Base-by-base conservation (phyloP, 64 coral and sea anemone species). In the Pachyseris speciosa region DNA sequence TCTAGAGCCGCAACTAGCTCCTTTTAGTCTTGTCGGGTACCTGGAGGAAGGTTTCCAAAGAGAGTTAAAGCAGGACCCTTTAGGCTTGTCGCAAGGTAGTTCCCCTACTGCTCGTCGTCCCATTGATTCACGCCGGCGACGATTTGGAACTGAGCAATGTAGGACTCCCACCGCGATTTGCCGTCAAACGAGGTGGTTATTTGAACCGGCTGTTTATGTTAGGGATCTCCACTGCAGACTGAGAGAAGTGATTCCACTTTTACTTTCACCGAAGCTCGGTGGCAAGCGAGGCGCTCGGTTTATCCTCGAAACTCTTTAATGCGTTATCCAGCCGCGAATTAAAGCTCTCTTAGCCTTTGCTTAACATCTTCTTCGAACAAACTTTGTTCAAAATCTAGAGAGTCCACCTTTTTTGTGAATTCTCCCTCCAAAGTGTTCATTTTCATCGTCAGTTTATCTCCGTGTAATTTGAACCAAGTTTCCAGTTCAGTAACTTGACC, bases 141-240 rank as follows among this genome's bases (percentile, higher is more conserved):
- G 31, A 93, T 79, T 32, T 93, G 83, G 51, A 93, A 93, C 59
- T 93, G 57, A 9, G 91, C 83, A 0, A 34, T 67, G 70, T 68
- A 93, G 9, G 70, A n/a, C 83, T 93, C 83, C 91, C 83, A 93
- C 25, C 13, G 44, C 24, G 72, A 37, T 44, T 75, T 67, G 16
- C 72, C 83, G 38, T 79, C 58, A 26, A 67, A 93, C 28, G 40
- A 27, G 52, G 69, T 9, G 83, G 70, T 39, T 37, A n/a, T 71
- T 67, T 86, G 83, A 39, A 86, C 30, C 16, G 83, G 72, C 44
- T 42, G 20, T 50, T 75, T 16, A 1, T 48, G 72, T 30, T 75
- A 40, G 19, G 72, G 25, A 7, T 48, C 72, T 13, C 38, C 42
- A 25, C 40, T 24, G 7, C 9, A 48, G 4, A 17, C 22, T 2